These are phyloP conservation scores for Miniopterus natalensis DNA, from an alignment of 2,113 vertebrate genomes.

Conservation along the genomic window DNA sequence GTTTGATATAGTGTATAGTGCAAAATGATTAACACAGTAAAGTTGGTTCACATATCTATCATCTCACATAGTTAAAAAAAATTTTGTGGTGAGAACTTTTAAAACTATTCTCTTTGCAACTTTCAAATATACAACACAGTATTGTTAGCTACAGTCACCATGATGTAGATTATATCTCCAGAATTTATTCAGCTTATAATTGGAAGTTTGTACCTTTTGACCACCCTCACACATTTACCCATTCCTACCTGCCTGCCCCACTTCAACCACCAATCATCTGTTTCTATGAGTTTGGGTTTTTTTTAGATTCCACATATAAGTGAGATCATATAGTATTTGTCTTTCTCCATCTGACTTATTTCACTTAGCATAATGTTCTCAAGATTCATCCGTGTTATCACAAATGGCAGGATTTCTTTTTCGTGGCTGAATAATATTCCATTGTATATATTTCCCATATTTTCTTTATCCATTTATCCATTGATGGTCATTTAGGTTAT, in stretches of 20 bases:
- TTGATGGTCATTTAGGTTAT: neutral
- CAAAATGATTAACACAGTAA: neutral
- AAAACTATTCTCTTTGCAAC: conserved; percentile 19
- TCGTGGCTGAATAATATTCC: neutral
- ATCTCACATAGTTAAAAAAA: neutral
- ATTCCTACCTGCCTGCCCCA: neutral
- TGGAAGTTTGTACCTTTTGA: neutral
- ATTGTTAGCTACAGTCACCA: neutral
- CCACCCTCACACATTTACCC: neutral
- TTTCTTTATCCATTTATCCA: neutral
- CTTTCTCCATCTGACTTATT: neutral
- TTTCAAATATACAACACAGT: neutral
- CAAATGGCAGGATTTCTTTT: conserved; percentile 13
- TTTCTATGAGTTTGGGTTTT: neutral
- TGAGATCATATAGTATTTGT: neutral
- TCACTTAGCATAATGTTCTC: neutral
- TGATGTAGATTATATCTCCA: neutral
- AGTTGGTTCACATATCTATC: neutral
- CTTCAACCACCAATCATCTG: neutral
- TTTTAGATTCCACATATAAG: neutral
- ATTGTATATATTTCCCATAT: neutral
- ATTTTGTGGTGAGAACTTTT: neutral
- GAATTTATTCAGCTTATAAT: neutral
- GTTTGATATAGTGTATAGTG: neutral
- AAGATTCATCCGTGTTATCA: neutral